These are phyloP conservation scores for Halichoerus grypus DNA, from an alignment of 2,113 vertebrate genomes.

Conservation along the genomic window DNA sequence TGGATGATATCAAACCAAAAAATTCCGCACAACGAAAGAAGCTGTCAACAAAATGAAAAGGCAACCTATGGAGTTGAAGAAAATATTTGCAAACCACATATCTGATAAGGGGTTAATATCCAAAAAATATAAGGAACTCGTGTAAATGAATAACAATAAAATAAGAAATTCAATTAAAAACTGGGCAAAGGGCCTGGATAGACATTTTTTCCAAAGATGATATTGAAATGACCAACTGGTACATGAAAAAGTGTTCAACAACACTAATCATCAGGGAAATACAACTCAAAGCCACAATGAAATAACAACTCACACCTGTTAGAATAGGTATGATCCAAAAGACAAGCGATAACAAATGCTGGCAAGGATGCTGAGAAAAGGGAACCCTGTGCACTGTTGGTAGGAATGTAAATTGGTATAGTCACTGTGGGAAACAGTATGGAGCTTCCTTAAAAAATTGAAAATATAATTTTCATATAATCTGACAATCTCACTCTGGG, in stretches of 20 bases:
- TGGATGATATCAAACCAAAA: neutral
- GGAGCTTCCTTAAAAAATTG: neutral
- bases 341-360: neutral
- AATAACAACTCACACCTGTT: neutral
- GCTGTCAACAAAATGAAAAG: neutral
- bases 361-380: neutral
- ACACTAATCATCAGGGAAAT: neutral
- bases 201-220: neutral
- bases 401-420: neutral
- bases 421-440: neutral
- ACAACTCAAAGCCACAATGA: neutral
- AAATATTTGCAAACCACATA: neutral
- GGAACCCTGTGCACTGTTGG: neutral
- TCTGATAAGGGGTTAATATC: neutral
- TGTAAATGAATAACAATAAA: neutral
- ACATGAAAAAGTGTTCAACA: neutral
- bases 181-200: neutral
- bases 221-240: neutral
- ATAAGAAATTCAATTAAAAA: neutral
- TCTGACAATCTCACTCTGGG: neutral
- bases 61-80: neutral
- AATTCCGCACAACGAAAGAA: neutral
- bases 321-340: neutral
- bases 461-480: neutral
- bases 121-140: neutral